Evolutionary conservation across 2,888 invertebrate species (phyloP).

Genomic region (Zaprionus bogoriensis): DNA sequence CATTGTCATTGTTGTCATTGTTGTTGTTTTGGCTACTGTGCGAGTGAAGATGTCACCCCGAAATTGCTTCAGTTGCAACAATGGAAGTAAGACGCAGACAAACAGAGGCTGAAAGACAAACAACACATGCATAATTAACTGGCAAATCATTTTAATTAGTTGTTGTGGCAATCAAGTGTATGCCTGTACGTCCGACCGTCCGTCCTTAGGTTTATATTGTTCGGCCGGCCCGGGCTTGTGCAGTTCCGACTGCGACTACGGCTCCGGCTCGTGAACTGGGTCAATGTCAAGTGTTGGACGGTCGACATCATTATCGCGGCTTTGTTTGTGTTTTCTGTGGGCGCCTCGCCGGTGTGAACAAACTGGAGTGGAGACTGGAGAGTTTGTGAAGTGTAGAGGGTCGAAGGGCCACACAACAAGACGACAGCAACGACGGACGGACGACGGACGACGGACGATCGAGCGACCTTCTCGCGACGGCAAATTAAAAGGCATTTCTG

Average conservation of each 20-base stretch:
- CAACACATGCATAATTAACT: constrained; percentile 45
- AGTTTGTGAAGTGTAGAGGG: constrained; percentile 8
- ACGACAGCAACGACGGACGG: not conserved
- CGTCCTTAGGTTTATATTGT: constrained; percentile 20
- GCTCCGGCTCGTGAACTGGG: constrained; percentile 58
- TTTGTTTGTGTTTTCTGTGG: constrained; percentile 50
- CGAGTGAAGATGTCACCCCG: constrained; percentile 49
- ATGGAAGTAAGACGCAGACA: constrained; percentile 7
- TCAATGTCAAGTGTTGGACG: constrained; percentile 64
- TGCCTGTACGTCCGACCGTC: not conserved
- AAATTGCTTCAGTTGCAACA: constrained; percentile 50
- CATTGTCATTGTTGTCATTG: constrained; percentile 21
- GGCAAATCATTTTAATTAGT: constrained; percentile 64
- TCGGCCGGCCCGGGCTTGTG: too few relatives aligned
- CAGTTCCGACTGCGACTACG: too few relatives aligned
- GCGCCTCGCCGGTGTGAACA: constrained; percentile 49
- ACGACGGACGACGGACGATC: constrained; percentile 23
- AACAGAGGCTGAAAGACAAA: constrained; percentile 25
- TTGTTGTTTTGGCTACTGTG: constrained; percentile 5
- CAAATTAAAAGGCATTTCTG: constrained; percentile 35
- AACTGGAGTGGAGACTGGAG: constrained; percentile 28
- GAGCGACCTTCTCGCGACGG: constrained; percentile 51
- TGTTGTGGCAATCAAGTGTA: constrained; percentile 58
- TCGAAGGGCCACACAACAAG: constrained; percentile 31
- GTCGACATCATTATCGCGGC: constrained; percentile 20